Evolutionary conservation across 2,113 vertebrate genomes (phyloP), one percentile per base, ranked within the genome.

Genomic region (Cheilinus undulatus): DNA sequence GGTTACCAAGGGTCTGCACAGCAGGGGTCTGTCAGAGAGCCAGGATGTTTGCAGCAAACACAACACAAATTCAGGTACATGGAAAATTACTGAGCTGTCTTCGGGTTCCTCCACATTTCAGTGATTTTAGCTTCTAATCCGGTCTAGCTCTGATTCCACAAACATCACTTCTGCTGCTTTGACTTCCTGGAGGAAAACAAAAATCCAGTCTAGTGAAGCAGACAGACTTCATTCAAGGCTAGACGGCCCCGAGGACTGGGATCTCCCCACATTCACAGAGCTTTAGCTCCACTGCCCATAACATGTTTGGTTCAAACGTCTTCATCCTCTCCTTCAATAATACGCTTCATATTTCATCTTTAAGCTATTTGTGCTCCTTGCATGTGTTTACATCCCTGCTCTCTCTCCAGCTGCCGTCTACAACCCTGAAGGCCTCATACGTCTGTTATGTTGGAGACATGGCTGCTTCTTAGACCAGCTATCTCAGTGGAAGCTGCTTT

Each of bases 41-140:
- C 15, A 42, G 43, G 57, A 69, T 91, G 75, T 92, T 92, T 91
- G 88, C 84, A 79, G 73, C 65, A 89, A 86, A 80, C 61, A 61
- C 27, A 4, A 8, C 28, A 68, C 36, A 75, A 71, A 82, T 66
- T 69, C 77, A 54, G 67, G 52, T 42, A 34, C 76, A 78, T 40
- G 60, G 85, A 88, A 86, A 88, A 67, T 49, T 66, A 87, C 84
- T 2, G 28, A 50, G 3, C n/a, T 27, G 49, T 27, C 38, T 26
- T 32, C 24, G 69, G 20, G 19, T 66, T 59, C 51, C 10, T 71
- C 22, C 2, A 26, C 45, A 27, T 73, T 74, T 66, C 24, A 65
- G 13, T 60, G 24, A 56, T 63, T 72, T 24, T 9, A 40, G 58
- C 23, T 60, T 9, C 57, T 20, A 42, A 32, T 69, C 45, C 64